These are phyloP conservation scores for Gopherus evgoodei DNA, from an alignment of 2,113 vertebrate species.

Conservation along the genomic window DNA sequence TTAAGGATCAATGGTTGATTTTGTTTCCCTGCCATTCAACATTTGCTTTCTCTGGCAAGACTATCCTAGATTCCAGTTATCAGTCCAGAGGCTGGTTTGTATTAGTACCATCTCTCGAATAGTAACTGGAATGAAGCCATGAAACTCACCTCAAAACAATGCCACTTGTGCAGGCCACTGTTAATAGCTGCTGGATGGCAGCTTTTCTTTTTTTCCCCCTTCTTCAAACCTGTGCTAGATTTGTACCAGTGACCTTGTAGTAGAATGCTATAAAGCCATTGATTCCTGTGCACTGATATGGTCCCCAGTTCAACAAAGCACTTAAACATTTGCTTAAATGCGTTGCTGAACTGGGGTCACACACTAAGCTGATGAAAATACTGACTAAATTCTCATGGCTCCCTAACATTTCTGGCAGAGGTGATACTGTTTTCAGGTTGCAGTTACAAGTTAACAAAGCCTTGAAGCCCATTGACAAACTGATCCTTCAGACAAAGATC, in stretches of 20 bases:
- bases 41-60: background rate
- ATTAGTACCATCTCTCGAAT: background rate
- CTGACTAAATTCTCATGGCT: background rate
- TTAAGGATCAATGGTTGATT: background rate
- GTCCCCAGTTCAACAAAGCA: background rate
- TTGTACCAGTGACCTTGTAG: background rate
- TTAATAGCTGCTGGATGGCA: background rate
- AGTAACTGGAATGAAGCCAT: background rate
- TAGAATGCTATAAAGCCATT: background rate
- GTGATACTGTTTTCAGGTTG: background rate
- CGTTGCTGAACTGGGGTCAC: background rate
- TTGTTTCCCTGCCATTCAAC: background rate
- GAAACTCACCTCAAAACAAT: background rate
- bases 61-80: background rate
- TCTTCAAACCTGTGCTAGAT: background rate
- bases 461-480: background rate
- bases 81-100: background rate
- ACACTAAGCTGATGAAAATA: background rate
- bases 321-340: background rate
- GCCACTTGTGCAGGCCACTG: background rate
- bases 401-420: background rate
- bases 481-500: background rate
- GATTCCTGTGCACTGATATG: background rate
- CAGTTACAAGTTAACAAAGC: background rate
- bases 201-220: too few relatives aligned